phyloP scores from a whole-genome alignment of 2,797 vertebrate genomes.

The Lepidocolaptes lacrymiger region DNA sequence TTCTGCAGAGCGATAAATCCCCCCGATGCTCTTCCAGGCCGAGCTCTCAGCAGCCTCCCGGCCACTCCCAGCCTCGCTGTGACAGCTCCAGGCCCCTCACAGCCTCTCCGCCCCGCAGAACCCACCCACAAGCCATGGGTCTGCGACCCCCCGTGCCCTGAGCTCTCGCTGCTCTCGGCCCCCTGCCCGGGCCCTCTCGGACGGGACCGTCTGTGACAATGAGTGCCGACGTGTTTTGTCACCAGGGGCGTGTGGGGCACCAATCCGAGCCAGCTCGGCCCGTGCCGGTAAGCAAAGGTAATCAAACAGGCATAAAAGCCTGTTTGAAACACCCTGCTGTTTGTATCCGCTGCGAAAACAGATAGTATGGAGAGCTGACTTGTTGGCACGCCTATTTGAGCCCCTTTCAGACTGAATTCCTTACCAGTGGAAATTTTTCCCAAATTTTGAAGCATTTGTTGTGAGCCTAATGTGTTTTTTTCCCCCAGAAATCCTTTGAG shows the following conservation, averaged over 20 bases:
- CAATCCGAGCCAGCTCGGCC: not conserved
- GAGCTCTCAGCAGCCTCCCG: not conserved
- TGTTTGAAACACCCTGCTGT: not conserved
- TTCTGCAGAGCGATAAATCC: not conserved
- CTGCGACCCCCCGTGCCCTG: no score
- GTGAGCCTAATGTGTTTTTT: not conserved
- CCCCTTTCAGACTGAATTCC: not conserved
- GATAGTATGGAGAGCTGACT: not conserved
- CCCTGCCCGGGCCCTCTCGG: no score
- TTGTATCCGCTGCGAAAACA: not conserved
- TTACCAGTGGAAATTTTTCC: not conserved
- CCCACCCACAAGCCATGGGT: no score
- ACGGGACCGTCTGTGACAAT: no score
- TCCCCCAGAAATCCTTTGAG: not conserved
- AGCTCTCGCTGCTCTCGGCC: not conserved
- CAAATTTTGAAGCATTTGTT: not conserved
- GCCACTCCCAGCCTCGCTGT: no score
- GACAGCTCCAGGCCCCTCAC: not conserved
- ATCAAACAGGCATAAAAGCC: not conserved
- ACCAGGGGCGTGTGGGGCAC: not conserved
- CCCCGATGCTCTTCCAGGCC: no score
- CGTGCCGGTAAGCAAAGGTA: not conserved
- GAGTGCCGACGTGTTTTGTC: no score
- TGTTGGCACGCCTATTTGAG: not conserved
- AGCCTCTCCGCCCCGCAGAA: no score